Conservation (phyloP, 2,888 invertebrate genomes). For the Lepidochrysops patricia region DNA sequence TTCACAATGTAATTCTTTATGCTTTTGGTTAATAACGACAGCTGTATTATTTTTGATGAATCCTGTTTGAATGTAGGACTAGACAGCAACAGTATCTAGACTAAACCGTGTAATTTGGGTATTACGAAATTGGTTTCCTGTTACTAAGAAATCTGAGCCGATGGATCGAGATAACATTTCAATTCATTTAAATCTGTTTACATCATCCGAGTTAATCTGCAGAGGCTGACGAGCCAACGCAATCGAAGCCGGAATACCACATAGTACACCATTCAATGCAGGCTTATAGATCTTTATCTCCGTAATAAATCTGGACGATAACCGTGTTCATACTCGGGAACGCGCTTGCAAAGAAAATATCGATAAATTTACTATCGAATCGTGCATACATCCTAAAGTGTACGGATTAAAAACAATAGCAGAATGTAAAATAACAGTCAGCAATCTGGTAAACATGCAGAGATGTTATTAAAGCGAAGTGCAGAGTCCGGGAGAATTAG, state of each 20-base stretch:
- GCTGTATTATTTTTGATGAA: background rate
- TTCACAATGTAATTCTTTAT: too few relatives aligned
- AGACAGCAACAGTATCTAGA: background rate
- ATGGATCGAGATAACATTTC: slow-evolving; percentile 11
- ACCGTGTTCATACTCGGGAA: slow-evolving; percentile 34
- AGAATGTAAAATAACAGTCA: slow-evolving; percentile 30
- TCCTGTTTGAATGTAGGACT: background rate
- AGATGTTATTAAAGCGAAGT: slow-evolving; percentile 46
- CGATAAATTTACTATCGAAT: slow-evolving; percentile 33
- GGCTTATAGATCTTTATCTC: slow-evolving; percentile 59
- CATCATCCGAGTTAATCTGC: slow-evolving; percentile 21
- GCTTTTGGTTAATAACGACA: background rate
- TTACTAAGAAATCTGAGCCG: slow-evolving; percentile 1
- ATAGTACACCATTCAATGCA: slow-evolving; percentile 49
- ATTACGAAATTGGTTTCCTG: slow-evolving; percentile 9
- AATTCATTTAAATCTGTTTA: slow-evolving; percentile 17
- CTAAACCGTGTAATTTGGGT: slow-evolving; percentile 4
- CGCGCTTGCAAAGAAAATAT: slow-evolving; percentile 37
- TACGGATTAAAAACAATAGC: background rate
- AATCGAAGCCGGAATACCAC: slow-evolving; percentile 38
- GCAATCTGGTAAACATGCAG: slow-evolving; percentile 24
- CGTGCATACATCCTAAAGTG: background rate
- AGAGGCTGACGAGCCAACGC: slow-evolving; percentile 24
- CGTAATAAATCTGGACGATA: slow-evolving; percentile 67
- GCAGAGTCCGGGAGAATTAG: slow-evolving; percentile 52